phyloP scores from a whole-genome alignment of 1,140 invertebrate species.

The Drosophila grimshawi region DNA sequence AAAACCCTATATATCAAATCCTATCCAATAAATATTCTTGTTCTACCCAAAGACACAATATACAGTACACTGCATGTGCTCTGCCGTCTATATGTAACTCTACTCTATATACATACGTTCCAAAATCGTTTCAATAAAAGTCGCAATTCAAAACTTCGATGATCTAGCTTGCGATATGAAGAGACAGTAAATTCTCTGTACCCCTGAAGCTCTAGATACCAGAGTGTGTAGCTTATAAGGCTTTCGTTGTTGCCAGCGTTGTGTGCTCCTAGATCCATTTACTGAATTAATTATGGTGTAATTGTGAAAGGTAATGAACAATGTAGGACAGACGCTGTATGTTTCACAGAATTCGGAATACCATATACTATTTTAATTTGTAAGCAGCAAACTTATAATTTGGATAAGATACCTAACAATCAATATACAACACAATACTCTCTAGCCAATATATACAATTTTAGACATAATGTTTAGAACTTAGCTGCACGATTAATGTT shows the following conservation, averaged over 20 bases:
- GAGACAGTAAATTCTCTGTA: conserved; percentile 15
- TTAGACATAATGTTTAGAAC: conserved; percentile 71
- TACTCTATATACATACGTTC: conserved; percentile 23
- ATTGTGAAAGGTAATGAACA: conserved; percentile 26
- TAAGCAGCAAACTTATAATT: conserved; percentile 21
- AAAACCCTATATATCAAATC: conserved; percentile 36
- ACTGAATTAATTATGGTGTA: conserved; percentile 41
- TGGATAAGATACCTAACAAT: conserved; percentile 42
- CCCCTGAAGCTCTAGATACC: conserved; percentile 22
- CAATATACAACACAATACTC: conserved; percentile 40
- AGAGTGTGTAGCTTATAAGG: conserved; percentile 20
- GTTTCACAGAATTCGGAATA: conserved; percentile 13
- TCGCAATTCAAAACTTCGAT: conserved; percentile 53
- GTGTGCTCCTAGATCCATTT: conserved; percentile 17
- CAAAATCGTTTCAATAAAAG: too few relatives aligned
- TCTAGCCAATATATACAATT: conserved; percentile 45
- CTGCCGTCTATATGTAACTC: conserved; percentile 49
- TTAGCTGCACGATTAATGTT: conserved; percentile 85
- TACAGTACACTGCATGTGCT: conserved; percentile 57
- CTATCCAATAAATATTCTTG: conserved; percentile 37
- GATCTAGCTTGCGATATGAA: conserved; percentile 39
- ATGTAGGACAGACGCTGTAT: conserved; percentile 51
- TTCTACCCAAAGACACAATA: conserved; percentile 42
- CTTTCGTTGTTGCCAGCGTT: conserved; percentile 28
- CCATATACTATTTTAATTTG: conserved; percentile 11